Percentiles rank a stretch among this genome's conserved stretches.
These are phyloP conservation scores for Xestoiulus laeticollis DNA, from an alignment of 2,888 invertebrate genomes.

Conservation along the genomic window DNA sequence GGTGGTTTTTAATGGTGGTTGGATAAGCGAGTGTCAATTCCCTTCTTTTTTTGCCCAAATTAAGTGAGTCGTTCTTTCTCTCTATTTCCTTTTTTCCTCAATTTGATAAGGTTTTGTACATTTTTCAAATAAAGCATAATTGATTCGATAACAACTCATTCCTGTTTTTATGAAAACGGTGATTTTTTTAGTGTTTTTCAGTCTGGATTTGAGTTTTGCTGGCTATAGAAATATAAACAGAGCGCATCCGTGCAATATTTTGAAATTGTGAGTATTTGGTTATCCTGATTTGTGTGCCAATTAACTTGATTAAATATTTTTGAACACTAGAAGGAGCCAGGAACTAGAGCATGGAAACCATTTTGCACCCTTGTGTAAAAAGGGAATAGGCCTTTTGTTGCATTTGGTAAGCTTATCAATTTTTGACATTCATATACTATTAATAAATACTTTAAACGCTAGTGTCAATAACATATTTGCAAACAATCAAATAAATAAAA, in stretches of 20 bases:
- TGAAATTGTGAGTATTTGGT: background rate
- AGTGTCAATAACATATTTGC: too few species aligned
- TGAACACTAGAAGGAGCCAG: background rate
- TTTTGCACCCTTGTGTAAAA: background rate
- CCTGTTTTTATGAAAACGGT: background rate
- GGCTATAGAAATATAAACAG: background rate
- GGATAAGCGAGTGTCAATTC: slow-evolving; percentile 7
- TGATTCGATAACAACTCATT: slow-evolving; percentile 11
- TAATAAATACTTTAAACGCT: too few species aligned
- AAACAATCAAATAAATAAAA: too few species aligned
- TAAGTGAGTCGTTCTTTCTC: slow-evolving; percentile 13
- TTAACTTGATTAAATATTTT: background rate
- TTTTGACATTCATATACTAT: too few species aligned
- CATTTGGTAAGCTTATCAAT: background rate
- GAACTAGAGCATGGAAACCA: background rate
- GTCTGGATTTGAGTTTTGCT: background rate
- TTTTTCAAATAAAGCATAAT: slow-evolving; percentile 37
- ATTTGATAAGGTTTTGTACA: slow-evolving; percentile 37
- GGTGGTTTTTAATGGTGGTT: background rate
- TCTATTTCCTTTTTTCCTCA: slow-evolving; percentile 30
- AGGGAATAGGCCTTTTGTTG: background rate
- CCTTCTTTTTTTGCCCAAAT: background rate
- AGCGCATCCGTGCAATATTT: background rate
- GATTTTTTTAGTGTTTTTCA: background rate
- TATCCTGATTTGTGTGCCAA: background rate